phyloP scores from a whole-genome alignment of 2,113 vertebrate species.

The Myxocyprinus asiaticus region DNA sequence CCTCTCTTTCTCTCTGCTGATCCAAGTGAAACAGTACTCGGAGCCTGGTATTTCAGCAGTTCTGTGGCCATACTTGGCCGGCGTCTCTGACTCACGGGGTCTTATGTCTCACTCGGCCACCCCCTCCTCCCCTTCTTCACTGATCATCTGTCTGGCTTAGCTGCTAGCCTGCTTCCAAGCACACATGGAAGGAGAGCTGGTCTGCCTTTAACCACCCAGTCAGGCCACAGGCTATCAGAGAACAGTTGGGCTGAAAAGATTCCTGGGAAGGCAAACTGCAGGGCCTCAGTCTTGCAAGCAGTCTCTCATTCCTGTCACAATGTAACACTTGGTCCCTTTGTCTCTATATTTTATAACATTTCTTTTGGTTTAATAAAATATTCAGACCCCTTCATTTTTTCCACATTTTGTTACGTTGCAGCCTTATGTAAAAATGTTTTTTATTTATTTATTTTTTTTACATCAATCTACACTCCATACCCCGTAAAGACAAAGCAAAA shows the following conservation, averaged over 20 bases:
- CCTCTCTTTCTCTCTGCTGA: conserved; percentile 75
- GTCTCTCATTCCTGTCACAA: background rate
- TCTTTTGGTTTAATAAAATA: too few species aligned
- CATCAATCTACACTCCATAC: too few species aligned
- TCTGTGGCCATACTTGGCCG: conserved; percentile 70
- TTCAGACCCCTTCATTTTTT: too few species aligned
- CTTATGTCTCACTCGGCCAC: conserved; percentile 15
- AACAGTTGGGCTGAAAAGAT: conserved; percentile 60
- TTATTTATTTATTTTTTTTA: too few species aligned
- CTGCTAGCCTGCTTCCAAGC: conserved; percentile 72
- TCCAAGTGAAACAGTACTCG: conserved; percentile 77
- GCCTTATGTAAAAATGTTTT: too few species aligned
- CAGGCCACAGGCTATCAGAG: conserved; percentile 58
- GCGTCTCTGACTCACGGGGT: conserved; percentile 54
- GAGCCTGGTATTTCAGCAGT: conserved; percentile 70
- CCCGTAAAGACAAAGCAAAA: too few species aligned
- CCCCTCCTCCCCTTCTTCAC: conserved; percentile 22
- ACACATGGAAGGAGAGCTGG: conserved; percentile 34
- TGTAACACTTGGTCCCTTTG: background rate
- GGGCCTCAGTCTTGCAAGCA: conserved; percentile 32
- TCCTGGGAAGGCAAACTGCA: conserved; percentile 60
- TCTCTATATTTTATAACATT: background rate
- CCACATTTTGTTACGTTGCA: too few species aligned
- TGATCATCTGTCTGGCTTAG: conserved; percentile 55
- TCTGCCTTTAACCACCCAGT: conserved; percentile 62